Percentiles rank a stretch among this genome's conserved stretches.
These are phyloP conservation scores for Noctuana brunneofusca DNA, from an alignment of 2,888 invertebrate species.

Conservation along the genomic window DNA sequence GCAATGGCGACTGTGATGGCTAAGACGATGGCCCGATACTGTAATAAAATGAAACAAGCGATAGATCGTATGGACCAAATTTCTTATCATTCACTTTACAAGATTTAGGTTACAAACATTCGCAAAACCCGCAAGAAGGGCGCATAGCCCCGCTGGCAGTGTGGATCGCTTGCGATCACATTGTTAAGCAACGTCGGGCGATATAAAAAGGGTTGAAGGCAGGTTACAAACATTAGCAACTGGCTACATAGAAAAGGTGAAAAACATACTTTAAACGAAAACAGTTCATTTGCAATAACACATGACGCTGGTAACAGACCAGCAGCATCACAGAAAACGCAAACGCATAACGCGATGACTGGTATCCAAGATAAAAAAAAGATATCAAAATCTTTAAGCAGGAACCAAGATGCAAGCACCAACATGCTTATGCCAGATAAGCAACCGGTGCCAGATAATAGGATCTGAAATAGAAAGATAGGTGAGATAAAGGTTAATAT, in stretches of 20 bases:
- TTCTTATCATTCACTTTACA: too few species aligned
- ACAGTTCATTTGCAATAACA: conserved; percentile 63
- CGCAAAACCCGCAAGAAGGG: too few species aligned
- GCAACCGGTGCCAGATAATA: conserved; percentile 40
- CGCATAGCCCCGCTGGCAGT: too few species aligned
- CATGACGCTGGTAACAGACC: conserved; percentile 65
- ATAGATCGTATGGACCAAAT: too few species aligned
- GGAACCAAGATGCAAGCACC: conserved; percentile 44
- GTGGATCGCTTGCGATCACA: too few species aligned
- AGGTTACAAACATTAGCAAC: too few species aligned
- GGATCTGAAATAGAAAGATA: conserved; percentile 38
- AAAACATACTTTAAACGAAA: conserved; percentile 48
- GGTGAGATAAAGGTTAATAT: too few species aligned
- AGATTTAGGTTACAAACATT: too few species aligned
- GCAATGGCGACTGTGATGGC: conserved; percentile 45
- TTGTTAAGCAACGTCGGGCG: too few species aligned
- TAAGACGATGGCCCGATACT: conserved; percentile 48
- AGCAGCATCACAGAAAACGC: conserved; percentile 58
- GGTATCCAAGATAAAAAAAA: conserved; percentile 44
- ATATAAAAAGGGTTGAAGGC: too few species aligned
- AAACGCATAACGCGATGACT: conserved; percentile 60
- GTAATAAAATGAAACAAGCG: neutral
- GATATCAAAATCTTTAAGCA: conserved; percentile 36
- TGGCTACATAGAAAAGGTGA: too few species aligned
- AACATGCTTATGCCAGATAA: conserved; percentile 46